Evolutionary conservation across 2,888 invertebrate species (phyloP).

Genomic region (Dorcus parallelipipedus): DNA sequence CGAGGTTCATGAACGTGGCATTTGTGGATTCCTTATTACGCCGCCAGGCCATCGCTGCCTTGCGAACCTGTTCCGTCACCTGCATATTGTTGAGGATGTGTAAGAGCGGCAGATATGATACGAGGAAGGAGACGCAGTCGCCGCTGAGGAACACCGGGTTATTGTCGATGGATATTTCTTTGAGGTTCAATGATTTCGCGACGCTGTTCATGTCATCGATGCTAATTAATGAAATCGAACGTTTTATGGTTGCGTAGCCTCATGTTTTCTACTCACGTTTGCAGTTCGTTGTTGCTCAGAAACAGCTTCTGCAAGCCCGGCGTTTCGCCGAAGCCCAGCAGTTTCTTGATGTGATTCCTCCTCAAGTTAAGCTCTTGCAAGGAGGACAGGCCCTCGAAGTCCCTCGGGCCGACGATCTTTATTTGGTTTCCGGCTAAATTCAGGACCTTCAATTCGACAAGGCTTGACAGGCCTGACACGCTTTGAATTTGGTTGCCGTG

Average conservation of each 20-base stretch:
- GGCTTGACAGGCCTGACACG: slow-evolving; percentile 64
- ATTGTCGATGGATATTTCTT: slow-evolving; percentile 83
- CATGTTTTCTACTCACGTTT: slow-evolving; percentile 50
- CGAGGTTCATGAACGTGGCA: slow-evolving; percentile 62
- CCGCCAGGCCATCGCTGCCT: slow-evolving; percentile 77
- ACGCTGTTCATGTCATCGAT: slow-evolving; percentile 85
- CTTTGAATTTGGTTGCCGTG: slow-evolving; percentile 84
- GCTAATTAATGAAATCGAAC: slow-evolving; percentile 44
- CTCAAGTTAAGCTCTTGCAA: slow-evolving; percentile 86
- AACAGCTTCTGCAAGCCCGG: slow-evolving; percentile 74
- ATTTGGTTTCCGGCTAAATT: slow-evolving; percentile 93
- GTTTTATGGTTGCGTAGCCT: slow-evolving; percentile 20
- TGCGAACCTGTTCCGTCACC: slow-evolving; percentile 74
- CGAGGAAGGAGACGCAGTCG: slow-evolving; percentile 77
- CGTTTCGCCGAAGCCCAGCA: slow-evolving; percentile 77
- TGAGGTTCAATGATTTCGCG: slow-evolving; percentile 70
- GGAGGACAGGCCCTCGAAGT: slow-evolving; percentile 73
- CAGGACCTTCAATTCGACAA: slow-evolving; percentile 79
- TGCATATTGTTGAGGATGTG: slow-evolving; percentile 73
- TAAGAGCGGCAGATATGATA: slow-evolving; percentile 74
- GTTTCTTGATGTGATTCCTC: slow-evolving; percentile 76
- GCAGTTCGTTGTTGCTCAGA: slow-evolving; percentile 77
- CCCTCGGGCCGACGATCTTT: slow-evolving; percentile 68
- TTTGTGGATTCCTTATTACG: slow-evolving; percentile 72
- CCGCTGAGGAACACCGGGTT: slow-evolving; percentile 79